Base-by-base conservation (phyloP, 2,888 invertebrate species). In the Drosophila colorata region DNA sequence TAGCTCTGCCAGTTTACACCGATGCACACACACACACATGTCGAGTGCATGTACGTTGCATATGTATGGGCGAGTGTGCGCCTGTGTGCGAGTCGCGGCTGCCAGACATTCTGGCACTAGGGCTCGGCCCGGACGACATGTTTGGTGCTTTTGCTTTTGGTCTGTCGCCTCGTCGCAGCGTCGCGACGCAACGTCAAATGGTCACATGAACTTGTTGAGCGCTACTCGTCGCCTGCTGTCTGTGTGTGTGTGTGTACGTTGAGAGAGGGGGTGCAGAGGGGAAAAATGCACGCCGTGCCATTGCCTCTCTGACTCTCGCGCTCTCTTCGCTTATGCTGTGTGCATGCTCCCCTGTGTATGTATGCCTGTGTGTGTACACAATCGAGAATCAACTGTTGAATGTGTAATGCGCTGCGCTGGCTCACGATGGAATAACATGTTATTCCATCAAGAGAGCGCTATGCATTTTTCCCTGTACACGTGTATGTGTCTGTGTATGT, bases 61-160 rank as follows among this genome's bases (percentile, higher is more conserved):
- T 43, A 46, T n/a, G 35, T 57, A 59, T 49, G 33, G 33, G 33
- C 33, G 33, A 33, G 48, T 38, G 43, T 44, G 52, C 63, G 48
- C 69, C 46, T 48, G 70, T 71, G 67, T 52, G 67, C 25, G 66
- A 79, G 78, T 87, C 87, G 87, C 78, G 78, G 86, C 75, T 90
- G 90, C 85, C 85, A 90, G 90, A 90, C 90, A 91, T 91, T 90
- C 90, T 90, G 90, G 90, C 91, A 90, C 91, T 90, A 80, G 80
- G 69, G 75, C 81, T 77, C 78, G 67, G 68, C 78, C 72, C 64
- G 63, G 51, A 65, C 72, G 64, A 73, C 67, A 74, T 68, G 59
- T 49, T 80, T 69, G 48, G 53, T 73, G 74, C 69, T 64, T 75
- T 69, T 80, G 73, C 61, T 74, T 64, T 69, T 61, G 57, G 60